These are phyloP conservation scores for Thumatha senex DNA, from an alignment of 2,888 invertebrate species.

Conservation along the genomic window DNA sequence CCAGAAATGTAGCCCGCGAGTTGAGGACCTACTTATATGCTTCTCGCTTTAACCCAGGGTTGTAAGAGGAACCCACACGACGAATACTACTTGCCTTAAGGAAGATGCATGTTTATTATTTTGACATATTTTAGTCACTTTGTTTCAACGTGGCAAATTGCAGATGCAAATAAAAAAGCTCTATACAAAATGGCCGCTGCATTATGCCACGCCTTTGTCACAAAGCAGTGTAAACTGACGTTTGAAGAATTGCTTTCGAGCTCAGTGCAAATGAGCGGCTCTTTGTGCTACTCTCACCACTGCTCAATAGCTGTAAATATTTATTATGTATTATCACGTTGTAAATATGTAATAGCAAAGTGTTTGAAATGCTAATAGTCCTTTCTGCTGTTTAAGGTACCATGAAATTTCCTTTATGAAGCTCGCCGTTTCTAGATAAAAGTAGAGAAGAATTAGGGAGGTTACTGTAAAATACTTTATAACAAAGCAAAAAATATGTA, in stretches of 20 bases:
- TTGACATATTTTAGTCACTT: background rate
- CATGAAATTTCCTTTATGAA: no score
- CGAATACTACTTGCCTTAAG: no score
- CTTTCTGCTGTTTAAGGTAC: no score
- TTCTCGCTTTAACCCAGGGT: no score
- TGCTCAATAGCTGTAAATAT: constrained; percentile 25
- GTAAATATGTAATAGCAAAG: constrained; percentile 2
- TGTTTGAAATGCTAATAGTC: constrained; percentile 4
- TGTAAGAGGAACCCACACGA: no score
- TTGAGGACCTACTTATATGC: no score
- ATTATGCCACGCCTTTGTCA: constrained; percentile 36
- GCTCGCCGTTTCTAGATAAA: no score
- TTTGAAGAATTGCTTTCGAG: constrained; percentile 43
- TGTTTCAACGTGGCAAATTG: constrained; percentile 11
- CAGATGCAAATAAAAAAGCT: constrained; percentile 16
- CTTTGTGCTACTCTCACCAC: constrained; percentile 30
- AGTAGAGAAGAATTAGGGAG: no score
- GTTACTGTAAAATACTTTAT: no score
- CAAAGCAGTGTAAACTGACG: constrained; percentile 44
- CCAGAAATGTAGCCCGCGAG: no score
- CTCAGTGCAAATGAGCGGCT: constrained; percentile 27
- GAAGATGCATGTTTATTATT: no score
- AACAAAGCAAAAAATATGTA: no score
- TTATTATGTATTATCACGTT: constrained; percentile 14
- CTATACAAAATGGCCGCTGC: constrained; percentile 32